Base-by-base conservation (phyloP, 2,888 invertebrate species). In the Zele albiditarsus region DNA sequence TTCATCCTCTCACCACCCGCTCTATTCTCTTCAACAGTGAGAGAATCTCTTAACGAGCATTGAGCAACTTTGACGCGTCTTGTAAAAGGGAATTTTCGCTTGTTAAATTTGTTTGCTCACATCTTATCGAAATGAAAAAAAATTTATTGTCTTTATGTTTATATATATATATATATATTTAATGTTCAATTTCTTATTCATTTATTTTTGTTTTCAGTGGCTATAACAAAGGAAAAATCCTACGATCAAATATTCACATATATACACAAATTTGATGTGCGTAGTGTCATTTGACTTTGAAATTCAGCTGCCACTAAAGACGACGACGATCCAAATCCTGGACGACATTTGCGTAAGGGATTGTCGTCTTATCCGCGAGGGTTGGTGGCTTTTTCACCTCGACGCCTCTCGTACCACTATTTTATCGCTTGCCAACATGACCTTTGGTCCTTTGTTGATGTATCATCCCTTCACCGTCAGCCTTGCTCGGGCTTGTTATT, bases 331-430 rank as follows among this genome's bases (percentile, higher is more conserved):
- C 83, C 80, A 86, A 87, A 86, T 86, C 86, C 87, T 78, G 6
- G 76, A 78, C 79, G 81, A 83, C 84, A 86, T 87, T 88, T 88
- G 85, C 85, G 82, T 84, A 83, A 78, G 82, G 87, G 87, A 88
- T 88, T 86, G 84, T 85, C 85, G 86, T 83, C 84, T 86, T 85
- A 84, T 83, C 84, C 85, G 62, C 66, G 62, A 33, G 78, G 49
- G 68, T 74, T 66, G 80, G 75, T 67, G 71, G 71, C 66, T 77
- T 79, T 73, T 74, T 31, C 81, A 79, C 77, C 66, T 42, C 70
- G 38, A 71, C 42, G 63, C 31, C 57, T 70, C 57, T 69, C 28
- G 33, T n/a, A 71, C 73, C 68, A 38, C 73, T 65, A 66, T 70
- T 71, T 71, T 76, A 72, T 76, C 63, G 71, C 71, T 74, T 49